Conservation (phyloP, 1,140 invertebrate species). For the Drosophila virilis region DNA sequence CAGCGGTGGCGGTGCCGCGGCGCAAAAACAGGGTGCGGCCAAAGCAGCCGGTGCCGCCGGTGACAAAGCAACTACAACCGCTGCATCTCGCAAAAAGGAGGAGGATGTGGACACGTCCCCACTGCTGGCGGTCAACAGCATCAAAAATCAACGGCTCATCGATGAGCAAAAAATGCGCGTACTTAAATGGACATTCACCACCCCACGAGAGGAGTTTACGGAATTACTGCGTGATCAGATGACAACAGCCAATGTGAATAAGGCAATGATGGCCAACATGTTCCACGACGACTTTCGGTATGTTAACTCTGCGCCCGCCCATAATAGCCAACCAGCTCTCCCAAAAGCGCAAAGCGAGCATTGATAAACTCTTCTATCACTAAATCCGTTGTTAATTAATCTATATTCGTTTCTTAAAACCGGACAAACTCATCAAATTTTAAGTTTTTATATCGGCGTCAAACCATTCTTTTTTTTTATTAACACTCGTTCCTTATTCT, state of each 20-base stretch:
- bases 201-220: slow-evolving; percentile 96
- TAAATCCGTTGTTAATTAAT: background rate
- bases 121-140: slow-evolving; percentile 91
- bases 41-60: slow-evolving; percentile 84
- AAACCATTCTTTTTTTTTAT: background rate
- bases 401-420: background rate
- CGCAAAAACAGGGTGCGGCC: slow-evolving; percentile 84
- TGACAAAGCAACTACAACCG: slow-evolving; percentile 83
- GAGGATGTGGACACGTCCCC: slow-evolving; percentile 94
- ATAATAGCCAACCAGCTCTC: background rate
- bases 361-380: slow-evolving; percentile 32
- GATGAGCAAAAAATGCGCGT: slow-evolving; percentile 97
- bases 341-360: background rate
- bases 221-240: slow-evolving; percentile 96
- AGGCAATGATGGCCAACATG: slow-evolving; percentile 94
- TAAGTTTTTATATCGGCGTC: background rate
- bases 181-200: slow-evolving; percentile 98
- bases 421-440: background rate
- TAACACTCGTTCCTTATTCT: too few relatives aligned
- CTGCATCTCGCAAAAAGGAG: slow-evolving; percentile 88
- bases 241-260: slow-evolving; percentile 94
- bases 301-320: background rate
- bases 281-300: slow-evolving; percentile 96
- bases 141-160: slow-evolving; percentile 95
- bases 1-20: slow-evolving; percentile 83